Conservation (phyloP, 2,113 vertebrate genomes). For the Barbus barbus region DNA sequence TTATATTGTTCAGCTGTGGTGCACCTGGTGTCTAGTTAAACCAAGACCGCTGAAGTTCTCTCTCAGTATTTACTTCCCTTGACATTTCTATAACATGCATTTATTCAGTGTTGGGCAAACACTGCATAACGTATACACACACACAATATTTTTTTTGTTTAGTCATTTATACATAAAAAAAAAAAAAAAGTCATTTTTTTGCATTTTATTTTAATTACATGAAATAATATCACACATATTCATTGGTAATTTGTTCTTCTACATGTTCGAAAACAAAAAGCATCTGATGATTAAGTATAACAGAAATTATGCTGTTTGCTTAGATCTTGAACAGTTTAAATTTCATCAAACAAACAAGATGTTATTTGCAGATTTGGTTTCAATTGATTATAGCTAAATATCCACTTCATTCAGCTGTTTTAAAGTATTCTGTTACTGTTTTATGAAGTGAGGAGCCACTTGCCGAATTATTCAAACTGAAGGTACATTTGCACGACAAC, state of each 20-base stretch:
- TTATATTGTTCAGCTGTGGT: conserved; percentile 17
- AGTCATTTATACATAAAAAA: no score
- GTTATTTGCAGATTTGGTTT: background rate
- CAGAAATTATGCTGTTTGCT: background rate
- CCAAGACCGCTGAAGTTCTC: background rate
- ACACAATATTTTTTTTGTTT: no score
- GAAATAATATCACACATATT: no score
- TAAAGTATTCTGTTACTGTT: background rate
- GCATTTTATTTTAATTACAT: no score
- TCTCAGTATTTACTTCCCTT: background rate
- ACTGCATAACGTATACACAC: no score
- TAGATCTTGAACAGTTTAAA: no score
- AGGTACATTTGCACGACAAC: no score
- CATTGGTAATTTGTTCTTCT: no score
- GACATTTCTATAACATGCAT: background rate
- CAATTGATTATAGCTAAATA: background rate
- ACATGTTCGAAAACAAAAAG: background rate
- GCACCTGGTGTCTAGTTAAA: conserved; percentile 14
- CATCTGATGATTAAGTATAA: background rate
- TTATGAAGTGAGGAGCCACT: background rate
- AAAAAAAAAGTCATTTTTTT: no score
- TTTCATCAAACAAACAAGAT: background rate
- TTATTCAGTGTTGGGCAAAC: background rate
- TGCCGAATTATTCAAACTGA: background rate
- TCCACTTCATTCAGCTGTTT: background rate